Evolutionary conservation across 2,888 invertebrate species (phyloP).

Genomic region (Eupithecia inturbata): DNA sequence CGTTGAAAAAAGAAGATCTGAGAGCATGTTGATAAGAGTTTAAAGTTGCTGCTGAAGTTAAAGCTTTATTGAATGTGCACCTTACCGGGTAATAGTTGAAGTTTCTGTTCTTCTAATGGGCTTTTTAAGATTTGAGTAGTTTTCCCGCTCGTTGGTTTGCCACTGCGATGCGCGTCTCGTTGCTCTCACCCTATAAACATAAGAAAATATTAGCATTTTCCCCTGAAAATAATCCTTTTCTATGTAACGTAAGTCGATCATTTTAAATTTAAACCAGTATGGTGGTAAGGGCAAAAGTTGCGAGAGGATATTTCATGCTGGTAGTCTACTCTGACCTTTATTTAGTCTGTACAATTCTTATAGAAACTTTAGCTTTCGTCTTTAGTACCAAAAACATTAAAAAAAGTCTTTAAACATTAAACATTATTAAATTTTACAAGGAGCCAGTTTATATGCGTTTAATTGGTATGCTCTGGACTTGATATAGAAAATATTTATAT

Average conservation of each 20-base stretch:
- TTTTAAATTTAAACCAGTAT: slow-evolving; percentile 5
- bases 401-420: not conserved
- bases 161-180: slow-evolving; percentile 94
- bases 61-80: slow-evolving; percentile 22
- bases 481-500: not conserved
- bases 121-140: slow-evolving; percentile 88
- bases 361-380: not conserved
- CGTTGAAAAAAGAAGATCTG: slow-evolving; percentile 32
- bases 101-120: slow-evolving; percentile 15
- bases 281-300: not conserved
- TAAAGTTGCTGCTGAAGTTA: slow-evolving; percentile 22
- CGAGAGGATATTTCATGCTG: not conserved
- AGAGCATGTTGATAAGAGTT: slow-evolving; percentile 16
- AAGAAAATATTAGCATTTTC: slow-evolving; percentile 24
- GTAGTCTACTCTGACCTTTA: not conserved
- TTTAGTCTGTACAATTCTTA: not conserved
- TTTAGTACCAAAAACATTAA: not conserved
- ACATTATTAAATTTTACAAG: not conserved
- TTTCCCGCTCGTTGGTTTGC: slow-evolving; percentile 96
- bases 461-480: not conserved
- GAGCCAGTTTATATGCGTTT: not conserved
- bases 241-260: not conserved
- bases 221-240: not conserved
- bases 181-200: slow-evolving; percentile 88
- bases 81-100: slow-evolving; percentile 20